phyloP scores from a whole-genome alignment of 2,888 invertebrate species.

The Labia minor region DNA sequence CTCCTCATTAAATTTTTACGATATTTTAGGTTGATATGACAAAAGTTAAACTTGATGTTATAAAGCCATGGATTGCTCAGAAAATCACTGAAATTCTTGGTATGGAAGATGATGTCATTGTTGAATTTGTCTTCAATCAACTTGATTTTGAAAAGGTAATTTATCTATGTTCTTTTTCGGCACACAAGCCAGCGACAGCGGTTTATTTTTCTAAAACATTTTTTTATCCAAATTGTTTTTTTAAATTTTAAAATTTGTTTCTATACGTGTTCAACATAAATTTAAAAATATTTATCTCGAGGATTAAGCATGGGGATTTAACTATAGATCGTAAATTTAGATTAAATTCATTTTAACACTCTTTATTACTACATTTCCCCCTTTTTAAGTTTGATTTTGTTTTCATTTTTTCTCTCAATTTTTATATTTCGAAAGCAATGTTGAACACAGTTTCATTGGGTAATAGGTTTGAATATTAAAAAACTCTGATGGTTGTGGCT shows the following conservation, averaged over 20 bases:
- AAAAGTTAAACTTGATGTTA: slow-evolving; percentile 92
- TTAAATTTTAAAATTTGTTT: too few relatives aligned
- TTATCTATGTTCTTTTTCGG: not conserved
- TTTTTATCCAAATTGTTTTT: too few relatives aligned
- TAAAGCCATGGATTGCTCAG: slow-evolving; percentile 98
- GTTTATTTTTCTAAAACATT: too few relatives aligned
- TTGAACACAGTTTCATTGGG: not conserved
- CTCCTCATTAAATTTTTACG: not conserved
- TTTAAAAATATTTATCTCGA: not conserved
- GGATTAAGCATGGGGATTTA: not conserved
- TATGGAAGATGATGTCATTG: slow-evolving; percentile 97
- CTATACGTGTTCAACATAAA: not conserved
- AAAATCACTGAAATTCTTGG: slow-evolving; percentile 92
- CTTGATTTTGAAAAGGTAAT: slow-evolving; percentile 81
- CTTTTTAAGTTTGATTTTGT: too few relatives aligned
- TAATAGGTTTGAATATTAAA: not conserved
- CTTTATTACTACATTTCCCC: too few relatives aligned
- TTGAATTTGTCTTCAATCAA: slow-evolving; percentile 98
- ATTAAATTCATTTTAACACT: not conserved
- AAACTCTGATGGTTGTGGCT: not conserved
- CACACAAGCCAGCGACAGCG: slow-evolving; percentile 13
- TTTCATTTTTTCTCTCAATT: not conserved
- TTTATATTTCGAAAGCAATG: not conserved
- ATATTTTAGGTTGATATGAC: slow-evolving; percentile 84
- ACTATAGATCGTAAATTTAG: not conserved